A percentile compares a stretch with the other conserved stretches of the same genome.
These are phyloP conservation scores for Hyposmocoma kahamanoa DNA, from an alignment of 1,140 invertebrate genomes.

Conservation along the genomic window DNA sequence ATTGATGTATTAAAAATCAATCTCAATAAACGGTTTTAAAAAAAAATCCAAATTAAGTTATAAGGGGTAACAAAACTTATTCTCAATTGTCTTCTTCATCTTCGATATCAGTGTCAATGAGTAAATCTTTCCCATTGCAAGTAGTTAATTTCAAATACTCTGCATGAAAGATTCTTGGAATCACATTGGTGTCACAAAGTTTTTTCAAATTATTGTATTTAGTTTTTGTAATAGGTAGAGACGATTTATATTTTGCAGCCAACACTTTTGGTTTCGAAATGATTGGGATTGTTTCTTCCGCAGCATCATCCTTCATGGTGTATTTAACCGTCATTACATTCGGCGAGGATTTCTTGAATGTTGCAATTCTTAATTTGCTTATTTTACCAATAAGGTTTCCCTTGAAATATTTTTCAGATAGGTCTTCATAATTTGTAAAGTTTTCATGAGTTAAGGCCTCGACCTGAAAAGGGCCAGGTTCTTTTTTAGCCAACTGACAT, in stretches of 20 bases:
- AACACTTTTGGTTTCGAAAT: background rate
- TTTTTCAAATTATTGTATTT: slow-evolving; percentile 15
- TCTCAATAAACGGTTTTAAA: no score
- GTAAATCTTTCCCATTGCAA: background rate
- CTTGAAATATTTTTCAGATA: background rate
- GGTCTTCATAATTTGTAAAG: slow-evolving; percentile 8
- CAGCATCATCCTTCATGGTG: background rate
- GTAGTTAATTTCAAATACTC: slow-evolving; percentile 12
- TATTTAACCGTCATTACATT: background rate
- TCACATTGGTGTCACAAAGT: slow-evolving; percentile 12
- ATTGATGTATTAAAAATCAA: no score
- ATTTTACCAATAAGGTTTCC: background rate
- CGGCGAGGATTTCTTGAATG: background rate
- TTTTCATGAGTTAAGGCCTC: slow-evolving; percentile 5
- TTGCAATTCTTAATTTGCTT: background rate
- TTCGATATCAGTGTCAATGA: slow-evolving; percentile 6
- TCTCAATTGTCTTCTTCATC: no score
- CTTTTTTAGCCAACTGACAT: slow-evolving; percentile 9
- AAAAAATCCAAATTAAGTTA: no score
- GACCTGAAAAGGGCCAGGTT: slow-evolving; percentile 12
- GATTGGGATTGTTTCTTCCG: background rate
- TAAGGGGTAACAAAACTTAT: no score
- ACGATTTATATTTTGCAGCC: background rate
- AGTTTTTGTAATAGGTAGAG: slow-evolving; percentile 4
- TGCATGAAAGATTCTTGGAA: slow-evolving; percentile 15